Conservation (phyloP, 2,113 vertebrate genomes). For the Ptyas mucosa region DNA sequence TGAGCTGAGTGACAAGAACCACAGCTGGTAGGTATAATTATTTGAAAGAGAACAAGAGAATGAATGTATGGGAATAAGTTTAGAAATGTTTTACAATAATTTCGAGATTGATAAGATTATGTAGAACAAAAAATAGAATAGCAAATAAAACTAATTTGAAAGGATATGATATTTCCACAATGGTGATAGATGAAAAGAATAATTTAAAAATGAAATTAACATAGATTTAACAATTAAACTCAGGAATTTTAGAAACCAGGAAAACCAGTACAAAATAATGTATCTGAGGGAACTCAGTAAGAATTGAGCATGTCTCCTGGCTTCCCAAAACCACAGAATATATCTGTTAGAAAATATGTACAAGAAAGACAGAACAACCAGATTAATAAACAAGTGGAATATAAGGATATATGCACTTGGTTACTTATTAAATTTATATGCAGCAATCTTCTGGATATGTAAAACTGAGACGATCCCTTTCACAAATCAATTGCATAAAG, state of each 20-base stretch:
- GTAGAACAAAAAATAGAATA: not conserved
- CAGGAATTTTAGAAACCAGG: not conserved
- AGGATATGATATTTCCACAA: not conserved
- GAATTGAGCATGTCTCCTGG: not conserved
- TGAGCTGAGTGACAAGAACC: not conserved
- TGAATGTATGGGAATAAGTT: not conserved
- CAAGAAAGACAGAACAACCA: not conserved
- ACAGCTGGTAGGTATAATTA: not conserved
- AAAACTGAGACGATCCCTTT: not conserved
- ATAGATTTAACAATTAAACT: not conserved
- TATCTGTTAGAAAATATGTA: not conserved
- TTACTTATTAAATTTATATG: not conserved
- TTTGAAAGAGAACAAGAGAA: not conserved
- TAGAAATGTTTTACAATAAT: not conserved
- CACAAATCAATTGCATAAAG: not conserved
- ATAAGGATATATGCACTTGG: not conserved
- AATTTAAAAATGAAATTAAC: not conserved
- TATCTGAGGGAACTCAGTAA: not conserved
- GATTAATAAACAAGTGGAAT: not conserved
- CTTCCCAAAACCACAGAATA: not conserved
- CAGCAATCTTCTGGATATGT: not conserved
- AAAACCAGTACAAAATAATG: not conserved
- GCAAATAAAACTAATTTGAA: not conserved
- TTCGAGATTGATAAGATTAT: not conserved
- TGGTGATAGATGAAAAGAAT: not conserved